Evolutionary conservation across 2,797 vertebrate species (phyloP).

Genomic region (Zenarchopterus dispar): DNA sequence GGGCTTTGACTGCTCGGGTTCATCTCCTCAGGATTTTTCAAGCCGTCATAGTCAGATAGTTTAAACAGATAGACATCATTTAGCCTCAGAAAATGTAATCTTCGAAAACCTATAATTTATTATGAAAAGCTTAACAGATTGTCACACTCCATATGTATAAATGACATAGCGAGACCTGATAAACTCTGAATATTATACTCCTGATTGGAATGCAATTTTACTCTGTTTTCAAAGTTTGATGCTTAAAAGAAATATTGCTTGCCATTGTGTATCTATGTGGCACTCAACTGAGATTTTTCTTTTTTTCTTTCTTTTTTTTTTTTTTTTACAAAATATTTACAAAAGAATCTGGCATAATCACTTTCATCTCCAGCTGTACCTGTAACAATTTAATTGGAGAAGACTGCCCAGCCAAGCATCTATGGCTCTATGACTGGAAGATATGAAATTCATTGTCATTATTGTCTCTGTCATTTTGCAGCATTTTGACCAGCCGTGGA

Average conservation of each 20-base stretch:
- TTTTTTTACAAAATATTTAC: conserved; percentile 80
- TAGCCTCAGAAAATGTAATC: conserved; percentile 55
- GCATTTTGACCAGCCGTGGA: conserved; percentile 93
- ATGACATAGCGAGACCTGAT: conserved; percentile 16
- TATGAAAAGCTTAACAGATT: conserved; percentile 44
- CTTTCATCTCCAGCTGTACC: conserved; percentile 89
- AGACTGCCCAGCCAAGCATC: conserved; percentile 98
- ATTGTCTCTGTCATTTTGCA: conserved; percentile 99
- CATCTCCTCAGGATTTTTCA: conserved; percentile 80
- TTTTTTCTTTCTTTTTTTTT: conserved; percentile 47
- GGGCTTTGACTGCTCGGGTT: conserved; percentile 78
- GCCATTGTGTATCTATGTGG: conserved; percentile 49
- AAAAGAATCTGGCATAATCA: conserved; percentile 81
- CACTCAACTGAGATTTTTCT: conserved; percentile 14
- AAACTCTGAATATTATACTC: conserved; percentile 17
- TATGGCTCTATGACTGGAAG: conserved; percentile 92
- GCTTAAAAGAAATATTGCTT: conserved; percentile 17
- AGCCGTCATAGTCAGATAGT: conserved; percentile 75
- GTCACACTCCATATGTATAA: conserved; percentile 15
- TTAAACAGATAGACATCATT: conserved; percentile 68
- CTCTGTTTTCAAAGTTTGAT: conserved; percentile 12
- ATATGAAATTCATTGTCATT: conserved; percentile 99
- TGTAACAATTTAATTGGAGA: conserved; percentile 98
- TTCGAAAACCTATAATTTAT: conserved; percentile 54
- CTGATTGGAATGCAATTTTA: conserved; percentile 1